Percentiles rank a stretch among this genome's conserved stretches.
Evolutionary conservation across 2,888 invertebrate species (phyloP).

Genomic region (Acheta domesticus): DNA sequence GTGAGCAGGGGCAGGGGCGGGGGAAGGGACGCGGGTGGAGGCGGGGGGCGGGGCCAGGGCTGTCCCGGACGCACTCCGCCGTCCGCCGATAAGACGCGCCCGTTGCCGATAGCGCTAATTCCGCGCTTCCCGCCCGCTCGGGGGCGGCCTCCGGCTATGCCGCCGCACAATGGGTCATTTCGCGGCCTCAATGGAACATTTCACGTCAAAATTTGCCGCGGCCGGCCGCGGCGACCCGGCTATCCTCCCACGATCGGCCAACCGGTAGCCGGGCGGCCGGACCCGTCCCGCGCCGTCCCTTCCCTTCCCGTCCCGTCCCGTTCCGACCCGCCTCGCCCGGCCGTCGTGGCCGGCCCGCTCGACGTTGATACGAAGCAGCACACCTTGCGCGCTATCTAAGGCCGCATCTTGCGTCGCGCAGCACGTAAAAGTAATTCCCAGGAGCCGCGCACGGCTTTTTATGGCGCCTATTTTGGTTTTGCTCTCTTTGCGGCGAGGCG

Average conservation of each 20-base stretch:
- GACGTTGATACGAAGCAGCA: not conserved
- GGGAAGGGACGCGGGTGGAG: too few species aligned
- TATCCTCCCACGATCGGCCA: too few species aligned
- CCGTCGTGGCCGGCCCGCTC: not conserved
- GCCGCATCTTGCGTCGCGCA: slow-evolving; percentile 1
- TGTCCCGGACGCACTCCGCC: too few species aligned
- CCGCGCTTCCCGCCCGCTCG: too few species aligned
- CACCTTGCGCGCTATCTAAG: not conserved
- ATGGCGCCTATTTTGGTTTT: slow-evolving; percentile 2
- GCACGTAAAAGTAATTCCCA: not conserved
- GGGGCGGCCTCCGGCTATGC: not conserved
- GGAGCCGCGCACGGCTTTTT: not conserved
- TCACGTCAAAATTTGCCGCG: not conserved
- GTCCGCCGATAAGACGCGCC: too few species aligned
- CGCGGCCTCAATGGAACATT: slow-evolving; percentile 9
- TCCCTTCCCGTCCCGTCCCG: too few species aligned
- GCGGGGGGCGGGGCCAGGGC: too few species aligned
- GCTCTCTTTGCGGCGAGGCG: not conserved
- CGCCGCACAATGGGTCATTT: not conserved
- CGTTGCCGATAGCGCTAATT: too few species aligned
- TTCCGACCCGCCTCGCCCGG: not conserved
- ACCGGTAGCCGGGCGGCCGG: not conserved
- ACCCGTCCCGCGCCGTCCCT: too few species aligned
- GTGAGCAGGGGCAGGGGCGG: too few species aligned
- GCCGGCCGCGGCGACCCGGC: too few species aligned